Conservation (phyloP, 2,113 vertebrate genomes). For the Cyphomyrus discorhynchus region DNA sequence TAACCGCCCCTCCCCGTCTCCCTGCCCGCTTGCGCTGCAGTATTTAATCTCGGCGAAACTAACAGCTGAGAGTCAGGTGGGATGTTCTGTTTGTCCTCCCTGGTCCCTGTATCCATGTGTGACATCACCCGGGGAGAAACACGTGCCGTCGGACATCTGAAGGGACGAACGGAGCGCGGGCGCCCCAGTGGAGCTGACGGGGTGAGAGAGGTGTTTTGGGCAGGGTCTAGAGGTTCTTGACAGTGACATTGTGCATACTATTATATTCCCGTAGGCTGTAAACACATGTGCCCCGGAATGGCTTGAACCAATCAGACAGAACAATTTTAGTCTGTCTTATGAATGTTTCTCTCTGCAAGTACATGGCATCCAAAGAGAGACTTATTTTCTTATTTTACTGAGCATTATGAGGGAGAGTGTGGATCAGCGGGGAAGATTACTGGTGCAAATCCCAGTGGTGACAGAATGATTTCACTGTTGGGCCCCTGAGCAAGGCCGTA, state of each 20-base stretch:
- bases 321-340: background rate
- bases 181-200: conserved; percentile 1
- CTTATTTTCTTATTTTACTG: background rate
- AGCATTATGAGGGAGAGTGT: background rate
- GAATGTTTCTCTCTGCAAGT: background rate
- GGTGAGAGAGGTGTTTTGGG: conserved; percentile 31
- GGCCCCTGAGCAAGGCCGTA: background rate
- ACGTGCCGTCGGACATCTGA: conserved; percentile 11
- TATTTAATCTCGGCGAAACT: background rate
- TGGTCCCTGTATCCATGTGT: background rate
- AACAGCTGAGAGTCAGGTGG: conserved; percentile 13
- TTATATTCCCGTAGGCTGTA: conserved; percentile 27
- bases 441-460: background rate
- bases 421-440: background rate
- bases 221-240: conserved; percentile 30
- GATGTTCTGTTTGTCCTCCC: background rate
- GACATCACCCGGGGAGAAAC: conserved; percentile 20
- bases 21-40: background rate
- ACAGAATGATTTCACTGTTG: background rate
- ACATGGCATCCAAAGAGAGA: background rate
- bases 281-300: conserved; percentile 35
- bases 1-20: background rate
- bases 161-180: background rate
- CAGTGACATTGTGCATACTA: conserved; percentile 51
- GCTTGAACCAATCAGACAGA: background rate